Conservation (phyloP, 2,797 vertebrate species). For the Hirundo rustica region DNA sequence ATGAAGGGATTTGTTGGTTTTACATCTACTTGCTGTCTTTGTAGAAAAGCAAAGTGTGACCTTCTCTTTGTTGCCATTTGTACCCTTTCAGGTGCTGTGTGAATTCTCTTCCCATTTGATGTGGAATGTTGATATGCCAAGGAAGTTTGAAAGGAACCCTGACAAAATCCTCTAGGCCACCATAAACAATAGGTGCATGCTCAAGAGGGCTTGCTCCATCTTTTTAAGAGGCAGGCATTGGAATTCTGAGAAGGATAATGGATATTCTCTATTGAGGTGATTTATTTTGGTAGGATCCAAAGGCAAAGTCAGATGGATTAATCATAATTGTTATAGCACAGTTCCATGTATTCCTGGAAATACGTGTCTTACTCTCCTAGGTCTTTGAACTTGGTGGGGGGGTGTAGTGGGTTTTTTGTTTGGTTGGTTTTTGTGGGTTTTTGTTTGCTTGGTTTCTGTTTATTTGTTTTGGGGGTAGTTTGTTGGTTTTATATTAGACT, state of each 20-base stretch:
- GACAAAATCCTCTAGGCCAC: neutral
- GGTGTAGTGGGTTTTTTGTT: neutral
- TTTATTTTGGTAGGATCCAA: neutral
- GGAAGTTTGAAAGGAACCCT: neutral
- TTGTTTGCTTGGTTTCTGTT: no score
- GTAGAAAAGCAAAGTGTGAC: neutral
- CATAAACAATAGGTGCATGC: neutral
- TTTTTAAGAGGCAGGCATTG: neutral
- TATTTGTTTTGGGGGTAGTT: neutral
- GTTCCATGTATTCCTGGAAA: neutral
- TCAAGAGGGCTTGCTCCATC: neutral
- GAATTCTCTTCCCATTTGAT: neutral
- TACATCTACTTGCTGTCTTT: neutral
- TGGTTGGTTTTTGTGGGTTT: neutral
- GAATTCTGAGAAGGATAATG: neutral
- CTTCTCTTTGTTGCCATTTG: neutral
- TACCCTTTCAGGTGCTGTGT: neutral
- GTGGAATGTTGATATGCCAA: neutral
- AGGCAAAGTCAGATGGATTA: neutral
- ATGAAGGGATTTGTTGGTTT: neutral
- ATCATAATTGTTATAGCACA: neutral
- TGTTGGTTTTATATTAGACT: neutral
- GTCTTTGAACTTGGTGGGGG: neutral
- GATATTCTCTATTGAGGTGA: neutral
- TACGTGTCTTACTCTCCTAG: fast-evolving